These are phyloP conservation scores for Apamea monoglypha DNA, from an alignment of 2,888 invertebrate species.

Conservation along the genomic window DNA sequence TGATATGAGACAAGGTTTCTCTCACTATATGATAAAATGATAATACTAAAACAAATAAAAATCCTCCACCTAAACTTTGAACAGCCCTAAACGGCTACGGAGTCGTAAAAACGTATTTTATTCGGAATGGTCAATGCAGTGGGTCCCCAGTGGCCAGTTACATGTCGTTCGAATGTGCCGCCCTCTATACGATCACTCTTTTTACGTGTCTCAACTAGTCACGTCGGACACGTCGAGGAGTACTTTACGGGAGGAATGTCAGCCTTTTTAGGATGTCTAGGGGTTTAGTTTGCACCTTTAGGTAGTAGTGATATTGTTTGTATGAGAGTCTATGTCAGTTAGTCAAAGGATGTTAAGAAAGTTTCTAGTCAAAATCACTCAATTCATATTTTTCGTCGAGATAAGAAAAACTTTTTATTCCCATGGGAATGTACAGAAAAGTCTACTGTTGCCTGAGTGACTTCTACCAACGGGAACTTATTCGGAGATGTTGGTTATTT, in stretches of 20 bases:
- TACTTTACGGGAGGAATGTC: conserved; percentile 40
- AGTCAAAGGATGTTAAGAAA: not conserved
- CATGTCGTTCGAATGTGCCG: conserved; percentile 68
- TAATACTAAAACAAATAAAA: conserved; percentile 2
- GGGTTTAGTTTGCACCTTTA: conserved; percentile 20
- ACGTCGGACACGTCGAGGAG: conserved; percentile 56
- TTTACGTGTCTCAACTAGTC: conserved; percentile 62
- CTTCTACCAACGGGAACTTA: too few relatives aligned
- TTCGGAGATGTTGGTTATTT: too few relatives aligned
- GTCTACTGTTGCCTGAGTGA: not conserved
- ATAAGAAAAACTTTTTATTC: not conserved
- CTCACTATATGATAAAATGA: not conserved
- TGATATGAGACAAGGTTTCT: not conserved
- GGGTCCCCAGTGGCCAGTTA: conserved; percentile 77
- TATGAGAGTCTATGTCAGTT: not conserved
- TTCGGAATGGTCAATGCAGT: conserved; percentile 76
- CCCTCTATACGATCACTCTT: conserved; percentile 64
- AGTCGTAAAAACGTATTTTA: conserved; percentile 81
- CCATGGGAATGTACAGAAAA: not conserved
- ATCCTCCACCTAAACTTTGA: not conserved
- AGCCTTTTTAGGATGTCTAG: conserved; percentile 43
- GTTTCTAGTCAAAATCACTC: not conserved
- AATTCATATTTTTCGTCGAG: not conserved
- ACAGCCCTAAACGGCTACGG: conserved; percentile 59
- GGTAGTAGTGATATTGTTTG: conserved; percentile 1